Conservation (phyloP, 2,113 vertebrate species). For the Rhinolophus ferrumequinum region DNA sequence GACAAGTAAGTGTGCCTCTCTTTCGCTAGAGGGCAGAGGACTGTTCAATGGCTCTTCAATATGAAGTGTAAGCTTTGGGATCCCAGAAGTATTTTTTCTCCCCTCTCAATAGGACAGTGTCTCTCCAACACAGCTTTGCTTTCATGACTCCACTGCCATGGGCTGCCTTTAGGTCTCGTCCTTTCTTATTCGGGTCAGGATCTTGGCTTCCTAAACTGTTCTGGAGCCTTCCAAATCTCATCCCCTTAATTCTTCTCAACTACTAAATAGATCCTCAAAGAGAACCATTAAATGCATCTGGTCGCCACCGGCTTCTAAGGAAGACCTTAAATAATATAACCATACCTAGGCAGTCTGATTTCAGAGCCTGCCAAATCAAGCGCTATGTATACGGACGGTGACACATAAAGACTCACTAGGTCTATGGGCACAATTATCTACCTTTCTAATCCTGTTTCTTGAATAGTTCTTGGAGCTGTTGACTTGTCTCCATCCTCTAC, state of each 20-base stretch:
- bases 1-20: neutral
- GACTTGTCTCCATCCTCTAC: neutral
- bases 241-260: neutral
- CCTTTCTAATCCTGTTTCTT: neutral
- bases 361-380: neutral
- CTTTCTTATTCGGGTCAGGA: neutral
- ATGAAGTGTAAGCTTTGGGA: neutral
- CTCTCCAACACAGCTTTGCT: neutral
- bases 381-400: fast-evolving
- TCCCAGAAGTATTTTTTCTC: neutral
- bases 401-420: neutral
- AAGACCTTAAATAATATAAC: neutral
- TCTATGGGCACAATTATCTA: neutral
- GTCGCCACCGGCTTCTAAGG: neutral
- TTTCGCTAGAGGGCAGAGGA: neutral
- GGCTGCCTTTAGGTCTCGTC: too few species aligned
- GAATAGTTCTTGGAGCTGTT: neutral
- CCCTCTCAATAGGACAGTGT: neutral
- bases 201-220: neutral
- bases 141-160: neutral
- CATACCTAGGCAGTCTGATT: neutral
- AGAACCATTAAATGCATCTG: too few species aligned
- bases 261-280: neutral
- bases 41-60: neutral
- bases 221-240: neutral